Percentiles rank a stretch among this genome's conserved stretches.
phyloP scores from a whole-genome alignment of 2,888 invertebrate genomes.

The Eupeodes luniger region DNA sequence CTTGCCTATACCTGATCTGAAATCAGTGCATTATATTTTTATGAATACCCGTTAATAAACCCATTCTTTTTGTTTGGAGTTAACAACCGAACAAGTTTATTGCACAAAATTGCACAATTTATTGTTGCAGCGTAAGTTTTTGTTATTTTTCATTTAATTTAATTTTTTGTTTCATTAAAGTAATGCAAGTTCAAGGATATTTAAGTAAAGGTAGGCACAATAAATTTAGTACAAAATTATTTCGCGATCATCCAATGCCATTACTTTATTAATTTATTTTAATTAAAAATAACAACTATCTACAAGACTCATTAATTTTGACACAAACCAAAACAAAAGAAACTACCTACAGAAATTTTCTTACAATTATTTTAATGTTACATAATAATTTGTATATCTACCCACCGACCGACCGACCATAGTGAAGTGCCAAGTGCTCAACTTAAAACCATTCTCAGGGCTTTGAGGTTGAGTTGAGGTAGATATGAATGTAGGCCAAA shows the following conservation, averaged over 20 bases:
- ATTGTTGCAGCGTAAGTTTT: not conserved
- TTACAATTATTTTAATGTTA: conserved; percentile 11
- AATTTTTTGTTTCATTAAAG: not conserved
- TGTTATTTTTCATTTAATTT: not conserved
- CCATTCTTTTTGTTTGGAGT: not conserved
- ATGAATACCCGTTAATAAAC: not conserved
- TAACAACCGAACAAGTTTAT: conserved; percentile 12
- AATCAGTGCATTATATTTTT: not conserved
- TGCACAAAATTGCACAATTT: conserved; percentile 46
- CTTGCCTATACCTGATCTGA: not conserved
- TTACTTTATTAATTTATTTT: conserved; percentile 26
- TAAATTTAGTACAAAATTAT: not conserved
- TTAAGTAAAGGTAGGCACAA: not conserved
- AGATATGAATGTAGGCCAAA: conserved; percentile 11
- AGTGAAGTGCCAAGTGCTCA: not conserved
- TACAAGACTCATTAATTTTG: conserved; percentile 13
- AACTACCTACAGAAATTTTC: not conserved
- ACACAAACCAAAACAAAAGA: not conserved
- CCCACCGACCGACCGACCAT: too few species aligned
- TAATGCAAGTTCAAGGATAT: conserved; percentile 60
- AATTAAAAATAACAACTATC: conserved; percentile 40
- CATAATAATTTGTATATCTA: not conserved
- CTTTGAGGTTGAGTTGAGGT: not conserved
- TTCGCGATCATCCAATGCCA: conserved; percentile 47
- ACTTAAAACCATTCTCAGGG: not conserved